Conservation (phyloP, 1,140 invertebrate species). For the Dendroctonus valens region DNA sequence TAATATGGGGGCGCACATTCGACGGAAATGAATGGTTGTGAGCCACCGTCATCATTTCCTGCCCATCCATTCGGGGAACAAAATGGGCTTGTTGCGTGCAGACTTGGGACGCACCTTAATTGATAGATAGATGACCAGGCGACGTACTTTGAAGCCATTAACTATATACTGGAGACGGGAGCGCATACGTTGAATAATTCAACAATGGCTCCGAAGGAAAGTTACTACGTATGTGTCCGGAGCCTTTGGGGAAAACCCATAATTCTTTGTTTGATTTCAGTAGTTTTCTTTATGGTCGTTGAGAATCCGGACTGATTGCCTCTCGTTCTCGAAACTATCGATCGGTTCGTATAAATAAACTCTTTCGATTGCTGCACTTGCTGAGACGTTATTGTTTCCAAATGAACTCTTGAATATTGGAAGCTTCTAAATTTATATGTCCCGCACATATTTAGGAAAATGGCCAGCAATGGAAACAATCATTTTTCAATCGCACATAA, state of each 20-base stretch:
- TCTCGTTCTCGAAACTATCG: slow-evolving; percentile 18
- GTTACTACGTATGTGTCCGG: slow-evolving; percentile 28
- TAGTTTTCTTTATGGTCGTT: slow-evolving; percentile 28
- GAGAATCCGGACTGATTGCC: slow-evolving; percentile 24
- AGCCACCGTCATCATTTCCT: slow-evolving; percentile 12
- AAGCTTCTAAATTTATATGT: too few relatives aligned
- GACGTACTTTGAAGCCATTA: slow-evolving; percentile 26
- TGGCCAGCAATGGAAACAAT: too few relatives aligned
- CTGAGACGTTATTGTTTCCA: too few relatives aligned
- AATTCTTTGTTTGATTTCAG: slow-evolving; percentile 33
- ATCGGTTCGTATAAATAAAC: slow-evolving; percentile 22
- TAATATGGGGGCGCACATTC: too few relatives aligned
- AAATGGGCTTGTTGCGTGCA: slow-evolving; percentile 13
- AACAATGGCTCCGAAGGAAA: slow-evolving; percentile 22
- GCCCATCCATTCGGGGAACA: slow-evolving; percentile 1
- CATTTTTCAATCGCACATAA: too few relatives aligned
- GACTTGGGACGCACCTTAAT: slow-evolving; percentile 25
- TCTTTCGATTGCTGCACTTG: slow-evolving; percentile 12
- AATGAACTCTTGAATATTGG: too few relatives aligned
- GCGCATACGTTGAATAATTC: slow-evolving; percentile 30
- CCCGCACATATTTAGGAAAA: too few relatives aligned
- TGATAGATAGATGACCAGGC: slow-evolving; percentile 23
- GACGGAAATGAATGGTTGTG: too few relatives aligned
- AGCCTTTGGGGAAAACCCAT: slow-evolving; percentile 26
- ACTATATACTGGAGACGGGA: slow-evolving; percentile 17